Base-by-base conservation (phyloP, 2,797 vertebrate genomes). In the Myripristis murdjan region DNA sequence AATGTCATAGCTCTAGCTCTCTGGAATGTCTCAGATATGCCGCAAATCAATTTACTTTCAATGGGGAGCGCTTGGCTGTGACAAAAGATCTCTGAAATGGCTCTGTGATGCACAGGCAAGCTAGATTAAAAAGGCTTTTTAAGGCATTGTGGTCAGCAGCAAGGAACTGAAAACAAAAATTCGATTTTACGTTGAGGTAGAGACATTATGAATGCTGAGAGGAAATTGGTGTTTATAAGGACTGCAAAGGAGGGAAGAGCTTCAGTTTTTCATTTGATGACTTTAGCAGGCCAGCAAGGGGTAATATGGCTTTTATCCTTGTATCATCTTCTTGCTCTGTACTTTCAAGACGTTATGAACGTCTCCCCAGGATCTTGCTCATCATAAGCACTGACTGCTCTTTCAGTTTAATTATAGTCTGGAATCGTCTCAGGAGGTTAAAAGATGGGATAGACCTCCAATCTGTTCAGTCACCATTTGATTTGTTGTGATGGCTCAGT, bases 11-110 rank as follows among this genome's bases (percentile, higher is more conserved):
- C 28, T 31, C 4, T 43, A 8, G 61, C 63, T 73, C 52, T 73
- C 7, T 10, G 59, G 54, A 61, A 68, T 49, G 58, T 62, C 28
- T 56, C 44, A 35, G 46, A 59, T 69, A 44, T 44, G 16, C 49
- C 0, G 8, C 31, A 77, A 81, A 86, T 89, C 69, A 39, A 65
- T 92, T 89, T 63, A 76, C 23, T 79, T 63, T 90, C 75, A 82
- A 87, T 69, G 55, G 58, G 43, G 83, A 59, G 75, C 53, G 59
- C 76, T 87, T 75, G 74, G 52, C 75, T 65, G 16, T 64, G 62
- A 83, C 69, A 78, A 77, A 82, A 31, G 65, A 55, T 47, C 43
- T 64, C 44, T 77, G 48, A 74, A 79, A 83, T 64, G 59, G 35
- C 62, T 67, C 65, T 53, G 55, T 73, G 66, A 57, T 43, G 59